Base-by-base conservation (phyloP, 2,888 invertebrate genomes). In the Pardosa pseudoannulata region DNA sequence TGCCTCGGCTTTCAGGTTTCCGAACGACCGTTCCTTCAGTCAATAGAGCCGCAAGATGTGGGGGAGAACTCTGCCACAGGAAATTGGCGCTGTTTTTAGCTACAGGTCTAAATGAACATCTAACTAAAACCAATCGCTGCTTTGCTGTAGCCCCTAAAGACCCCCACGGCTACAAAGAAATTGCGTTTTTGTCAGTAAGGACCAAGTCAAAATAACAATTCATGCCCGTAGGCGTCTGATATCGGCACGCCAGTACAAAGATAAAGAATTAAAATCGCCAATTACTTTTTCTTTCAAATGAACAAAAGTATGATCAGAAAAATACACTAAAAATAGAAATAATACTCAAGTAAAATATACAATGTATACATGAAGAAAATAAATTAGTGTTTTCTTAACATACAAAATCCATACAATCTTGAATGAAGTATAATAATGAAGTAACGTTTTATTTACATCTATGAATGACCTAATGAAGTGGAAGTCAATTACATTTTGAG, bases 151-250 rank as follows among this genome's bases (percentile, higher is more conserved):
- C 28, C 67, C 46, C 31, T 65, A 19, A 5, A 11, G 80, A 46
- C 46, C 80, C 67, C 11, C 1, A 6, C 67, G 80, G 73, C 11
- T 50, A 23, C 67, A 65, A 67, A 56, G n/a, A 67, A 80, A 80
- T 80, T 80, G 67, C 67, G 67, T 73, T 80, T 80, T 73, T 80
- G 56, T 80, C 80, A 16, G 46, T 2, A 46, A 16, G n/a, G n/a
- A 13, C 13, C 2, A 16, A 46, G 16, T 11, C 46, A 16, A 46
- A 46, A 16, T 46, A 46, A 46, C 46, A 46, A 46, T 46, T 16
- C n/a, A 16, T 46, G 16, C 16, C 46, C n/a, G 7, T 46, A 16
- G 46, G 46, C 46, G n/a, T 2, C n/a, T 16, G 46, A 46, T 46
- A 46, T 46, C 46, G n/a, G 46, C 16, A 16, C 46, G 16, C 2